Percentiles rank a stretch among this genome's conserved stretches.
Evolutionary conservation across 2,797 vertebrate species (phyloP).

Genomic region (Smutsia temminckii): DNA sequence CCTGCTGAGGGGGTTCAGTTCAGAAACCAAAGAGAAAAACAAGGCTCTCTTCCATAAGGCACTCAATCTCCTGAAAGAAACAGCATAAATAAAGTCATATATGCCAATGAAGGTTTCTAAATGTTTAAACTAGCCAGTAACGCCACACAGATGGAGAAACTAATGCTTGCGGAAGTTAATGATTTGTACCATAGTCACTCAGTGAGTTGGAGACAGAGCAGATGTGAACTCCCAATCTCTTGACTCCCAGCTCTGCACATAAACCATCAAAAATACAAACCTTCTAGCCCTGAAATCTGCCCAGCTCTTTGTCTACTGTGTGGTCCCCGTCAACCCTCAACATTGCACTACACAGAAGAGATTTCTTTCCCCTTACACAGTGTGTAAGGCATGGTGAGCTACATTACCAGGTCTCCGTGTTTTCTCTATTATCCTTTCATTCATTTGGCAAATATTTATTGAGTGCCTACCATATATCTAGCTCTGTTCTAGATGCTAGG

Average conservation of each 20-base stretch:
- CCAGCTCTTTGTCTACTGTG: slow-evolving; percentile 63
- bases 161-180: slow-evolving; percentile 57
- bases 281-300: slow-evolving; percentile 57
- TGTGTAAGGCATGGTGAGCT: not conserved
- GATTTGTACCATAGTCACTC: slow-evolving; percentile 56
- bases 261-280: slow-evolving; percentile 71
- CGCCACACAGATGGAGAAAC: slow-evolving; percentile 65
- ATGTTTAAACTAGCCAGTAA: slow-evolving; percentile 76
- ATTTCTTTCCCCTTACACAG: slow-evolving; percentile 31
- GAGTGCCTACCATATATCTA: not conserved
- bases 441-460: slow-evolving; percentile 35
- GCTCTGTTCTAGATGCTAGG: not conserved
- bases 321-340: slow-evolving; percentile 70
- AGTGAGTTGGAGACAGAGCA: slow-evolving; percentile 63
- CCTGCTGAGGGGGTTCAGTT: slow-evolving; percentile 16
- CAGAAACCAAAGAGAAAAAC: slow-evolving; percentile 52
- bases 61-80: slow-evolving; percentile 66
- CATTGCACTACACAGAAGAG: slow-evolving; percentile 54
- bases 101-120: slow-evolving; percentile 70
- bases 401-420: not conserved
- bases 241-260: slow-evolving; percentile 57
- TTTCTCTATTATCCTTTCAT: slow-evolving; percentile 7
- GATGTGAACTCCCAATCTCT: slow-evolving; percentile 68
- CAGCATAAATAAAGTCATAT: slow-evolving; percentile 68
- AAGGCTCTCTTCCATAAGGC: slow-evolving; percentile 38